Base-by-base conservation (phyloP, 2,888 invertebrate species). In the Drosophila dives region DNA sequence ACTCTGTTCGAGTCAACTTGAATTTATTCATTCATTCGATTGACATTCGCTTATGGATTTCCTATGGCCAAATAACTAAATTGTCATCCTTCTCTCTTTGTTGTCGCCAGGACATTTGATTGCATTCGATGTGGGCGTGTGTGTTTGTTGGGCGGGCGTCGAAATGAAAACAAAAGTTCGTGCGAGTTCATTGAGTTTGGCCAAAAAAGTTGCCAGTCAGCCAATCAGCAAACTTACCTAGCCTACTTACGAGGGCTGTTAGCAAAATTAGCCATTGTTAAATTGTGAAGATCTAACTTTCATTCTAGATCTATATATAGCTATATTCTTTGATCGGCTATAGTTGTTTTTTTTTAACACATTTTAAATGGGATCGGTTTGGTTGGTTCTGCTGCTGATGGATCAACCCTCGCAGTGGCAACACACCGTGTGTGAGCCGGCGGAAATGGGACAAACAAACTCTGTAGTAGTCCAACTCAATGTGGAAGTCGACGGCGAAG, bases 141-240 rank as follows among this genome's bases (percentile, higher is more conserved):
- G 45, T 54, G 56, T 12, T 45, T 32, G 32, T 11, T 12, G 55
- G 33, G 48, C 42, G 54, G 58, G 64, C 65, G 75, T 64, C 53
- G 64, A 86, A 89, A 84, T 70, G 86, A 87, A 87, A 87, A 84
- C 79, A 87, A 88, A 88, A 88, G 89, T 89, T 87, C 75, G 82
- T 82, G 80, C 77, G 84, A 83, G 87, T 87, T 87, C 89, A 87
- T 89, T 87, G 78, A 87, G 89, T 84, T 86, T 68, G 67, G 67
- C 84, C 26, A 38, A 40, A 60, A 85, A 81, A 79, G 54, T 81
- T 81, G 80, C 75, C 77, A 83, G 74, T 63, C 72, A 71, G 60
- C 54, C 51, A 70, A 60, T 20, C 45, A 26, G 54, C 33, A 56
- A 26, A 45, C 38, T 55, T 38, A 40, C 11, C 12, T 2, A 26